Base-by-base conservation (phyloP, 2,113 vertebrate genomes). In the Laticauda laticaudata region DNA sequence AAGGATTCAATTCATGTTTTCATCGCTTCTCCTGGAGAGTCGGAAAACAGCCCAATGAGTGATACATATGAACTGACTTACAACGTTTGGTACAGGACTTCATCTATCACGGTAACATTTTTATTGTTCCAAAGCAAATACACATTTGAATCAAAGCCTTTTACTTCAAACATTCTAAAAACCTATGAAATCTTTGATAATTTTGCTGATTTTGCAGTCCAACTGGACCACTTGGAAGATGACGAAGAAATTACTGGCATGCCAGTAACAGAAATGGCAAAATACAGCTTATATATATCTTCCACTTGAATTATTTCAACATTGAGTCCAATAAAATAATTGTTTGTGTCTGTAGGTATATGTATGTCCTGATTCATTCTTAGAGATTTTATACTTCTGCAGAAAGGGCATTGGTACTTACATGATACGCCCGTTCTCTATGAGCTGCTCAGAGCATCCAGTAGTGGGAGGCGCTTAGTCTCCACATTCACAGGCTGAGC, bases 11-110 rank as follows among this genome's bases (percentile, higher is more conserved):
- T 98, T 15, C 94, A 64, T 5, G 48, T 98, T 93, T n/a, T 69
- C 4, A 92, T 98, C 14, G 14, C 15, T 45, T 21, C 93, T 92
- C 95, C 94, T 0, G 89, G 93, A 93, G 92, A 90, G 15, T 1
- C 88, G 53, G 88, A 86, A 92, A 1, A 1, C n/a, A 53, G 75
- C 0, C 0, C 0, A 10, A 91, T 87, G 89, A 93, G 29, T 21
- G 12, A 54, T 0, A 0, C 2, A 34, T 94, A 96, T 69, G 5
- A 18, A 0, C 90, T 96, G 2, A 94, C 53, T 88, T 98, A 98
- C 92, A 94, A 96, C n/a, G 0, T 98, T 92, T 4, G 91, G 0
- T 97, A 97, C 75, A 97, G 97, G 97, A 93, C 94, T 89, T 96
- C 97, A 0, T 24, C 90, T 91, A 4, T 43, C 15, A 45, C 97